Percentiles rank a stretch among this genome's conserved stretches.
Conservation (phyloP, 2,797 vertebrate genomes). For the Synanceia verrucosa region DNA sequence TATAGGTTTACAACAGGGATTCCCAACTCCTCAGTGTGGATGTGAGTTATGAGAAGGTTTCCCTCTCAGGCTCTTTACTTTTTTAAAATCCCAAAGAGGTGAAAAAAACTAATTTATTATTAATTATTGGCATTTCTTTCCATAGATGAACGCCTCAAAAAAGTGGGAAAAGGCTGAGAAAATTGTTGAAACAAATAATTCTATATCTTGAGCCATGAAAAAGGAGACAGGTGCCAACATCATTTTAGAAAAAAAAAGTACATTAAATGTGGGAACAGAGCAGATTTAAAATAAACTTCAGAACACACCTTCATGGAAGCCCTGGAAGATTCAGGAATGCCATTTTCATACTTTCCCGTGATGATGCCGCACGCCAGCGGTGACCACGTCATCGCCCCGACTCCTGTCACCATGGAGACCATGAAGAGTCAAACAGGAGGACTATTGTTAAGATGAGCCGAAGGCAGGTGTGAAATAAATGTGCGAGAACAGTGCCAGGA, state of each 20-base stretch:
- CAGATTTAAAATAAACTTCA: not conserved
- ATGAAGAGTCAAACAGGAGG: constrained; percentile 5
- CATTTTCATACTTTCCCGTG: constrained; percentile 97
- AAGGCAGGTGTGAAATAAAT: constrained; percentile 10
- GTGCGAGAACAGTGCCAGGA: constrained; percentile 9
- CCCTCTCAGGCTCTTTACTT: too few species aligned
- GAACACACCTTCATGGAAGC: constrained; percentile 95
- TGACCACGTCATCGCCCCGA: constrained; percentile 99
- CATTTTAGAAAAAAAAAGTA: too few species aligned
- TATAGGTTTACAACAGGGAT: too few species aligned
- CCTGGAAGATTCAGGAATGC: constrained; percentile 94
- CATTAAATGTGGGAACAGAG: not conserved
- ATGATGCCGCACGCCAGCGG: constrained; percentile 98
- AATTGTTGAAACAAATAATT: not conserved
- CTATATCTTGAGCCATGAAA: not conserved
- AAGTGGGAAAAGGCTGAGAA: not conserved
- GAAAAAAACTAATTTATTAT: not conserved
- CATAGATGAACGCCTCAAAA: not conserved
- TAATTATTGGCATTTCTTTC: not conserved
- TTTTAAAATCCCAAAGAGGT: too few species aligned
- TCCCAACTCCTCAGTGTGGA: too few species aligned
- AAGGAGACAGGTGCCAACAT: not conserved
- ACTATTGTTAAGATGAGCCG: not conserved
- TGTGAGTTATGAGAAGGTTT: too few species aligned
- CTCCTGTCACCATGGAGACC: constrained; percentile 82